A percentile compares a stretch with the other conserved stretches of the same genome.
phyloP scores from a whole-genome alignment of 2,113 vertebrate genomes.

The Chamaetylas fuelleborni region DNA sequence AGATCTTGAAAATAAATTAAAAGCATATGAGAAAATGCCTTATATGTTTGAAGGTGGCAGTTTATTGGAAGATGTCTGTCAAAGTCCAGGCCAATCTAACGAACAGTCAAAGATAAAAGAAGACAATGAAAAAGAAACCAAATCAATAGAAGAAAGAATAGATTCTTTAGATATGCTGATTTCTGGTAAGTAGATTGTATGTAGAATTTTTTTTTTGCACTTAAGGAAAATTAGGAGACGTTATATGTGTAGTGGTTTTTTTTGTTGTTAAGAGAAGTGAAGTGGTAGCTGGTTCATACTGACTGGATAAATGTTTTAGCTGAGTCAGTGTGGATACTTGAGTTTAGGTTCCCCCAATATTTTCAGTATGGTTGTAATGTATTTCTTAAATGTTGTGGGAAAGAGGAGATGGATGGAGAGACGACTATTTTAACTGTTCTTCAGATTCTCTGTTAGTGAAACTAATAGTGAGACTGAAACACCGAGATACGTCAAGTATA shows the following conservation, averaged over 20 bases:
- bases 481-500: background rate
- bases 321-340: background rate
- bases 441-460: background rate
- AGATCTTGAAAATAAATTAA: slow-evolving; percentile 75
- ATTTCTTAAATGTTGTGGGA: background rate
- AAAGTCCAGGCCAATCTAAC: background rate
- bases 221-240: background rate
- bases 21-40: slow-evolving; percentile 45
- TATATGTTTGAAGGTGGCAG: slow-evolving; percentile 3
- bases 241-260: background rate
- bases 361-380: background rate
- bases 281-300: background rate
- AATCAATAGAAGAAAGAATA: slow-evolving; percentile 51
- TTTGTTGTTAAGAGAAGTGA: background rate
- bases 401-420: background rate
- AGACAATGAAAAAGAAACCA: slow-evolving; percentile 34
- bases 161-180: slow-evolving; percentile 66
- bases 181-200: slow-evolving; percentile 4
- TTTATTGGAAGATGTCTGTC: slow-evolving; percentile 7
- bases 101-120: slow-evolving; percentile 18
- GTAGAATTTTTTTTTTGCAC: background rate
- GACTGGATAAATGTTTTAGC: background rate
- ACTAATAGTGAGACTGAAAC: background rate
- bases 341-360: background rate
- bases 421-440: background rate